These are phyloP conservation scores for Nothura maculosa DNA, from an alignment of 2,797 vertebrate species.

Conservation along the genomic window DNA sequence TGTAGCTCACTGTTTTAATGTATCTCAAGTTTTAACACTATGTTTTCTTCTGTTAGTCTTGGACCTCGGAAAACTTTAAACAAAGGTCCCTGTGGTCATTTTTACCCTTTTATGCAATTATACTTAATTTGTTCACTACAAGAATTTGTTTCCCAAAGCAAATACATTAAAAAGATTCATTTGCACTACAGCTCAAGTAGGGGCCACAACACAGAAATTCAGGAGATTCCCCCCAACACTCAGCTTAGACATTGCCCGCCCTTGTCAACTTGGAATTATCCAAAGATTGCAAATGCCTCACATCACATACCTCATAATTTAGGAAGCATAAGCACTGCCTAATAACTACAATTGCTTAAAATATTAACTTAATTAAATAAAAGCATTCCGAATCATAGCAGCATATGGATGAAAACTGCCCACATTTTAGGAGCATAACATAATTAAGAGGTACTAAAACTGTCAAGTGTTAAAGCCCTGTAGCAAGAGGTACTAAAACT, in stretches of 20 bases:
- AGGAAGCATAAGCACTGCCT: neutral
- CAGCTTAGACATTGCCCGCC: neutral
- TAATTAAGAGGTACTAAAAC: neutral
- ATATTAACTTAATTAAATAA: conserved; percentile 41
- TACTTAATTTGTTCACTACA: neutral
- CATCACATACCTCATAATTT: rapidly evolving
- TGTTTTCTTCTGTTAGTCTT: neutral
- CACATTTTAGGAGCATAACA: neutral
- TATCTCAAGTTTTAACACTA: neutral
- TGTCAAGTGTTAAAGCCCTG: conserved; percentile 19
- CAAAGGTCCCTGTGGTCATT: neutral
- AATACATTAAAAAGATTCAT: neutral
- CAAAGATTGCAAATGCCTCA: neutral
- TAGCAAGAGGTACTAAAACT: neutral
- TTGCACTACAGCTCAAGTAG: neutral
- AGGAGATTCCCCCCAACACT: rapidly evolving
- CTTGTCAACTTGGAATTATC: neutral
- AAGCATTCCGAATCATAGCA: conserved; percentile 33
- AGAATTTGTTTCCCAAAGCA: neutral
- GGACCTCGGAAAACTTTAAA: neutral
- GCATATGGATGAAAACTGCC: conserved; percentile 26
- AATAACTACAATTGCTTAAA: conserved; percentile 33
- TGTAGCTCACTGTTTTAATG: neutral
- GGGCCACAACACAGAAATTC: neutral
- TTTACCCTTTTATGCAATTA: neutral